Conservation (phyloP, 2,888 invertebrate species). For the Melieria omissa region DNA sequence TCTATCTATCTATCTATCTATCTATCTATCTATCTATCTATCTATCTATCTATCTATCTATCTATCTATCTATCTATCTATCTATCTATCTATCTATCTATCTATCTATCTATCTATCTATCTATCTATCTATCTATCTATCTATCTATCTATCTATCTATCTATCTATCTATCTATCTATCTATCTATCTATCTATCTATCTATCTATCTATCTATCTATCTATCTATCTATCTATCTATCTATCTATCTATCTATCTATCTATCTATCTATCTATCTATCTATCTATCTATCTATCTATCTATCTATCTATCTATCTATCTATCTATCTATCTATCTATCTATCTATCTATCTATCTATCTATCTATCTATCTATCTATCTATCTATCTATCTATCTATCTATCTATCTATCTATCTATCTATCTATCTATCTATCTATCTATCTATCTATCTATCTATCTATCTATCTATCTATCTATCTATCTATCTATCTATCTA, state of each 20-base stretch:
- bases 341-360: background rate
- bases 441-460: too few species aligned
- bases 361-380: too few species aligned
- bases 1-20: constrained; percentile 1
- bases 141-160: constrained; percentile 14
- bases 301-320: background rate
- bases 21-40: constrained; percentile 1
- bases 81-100: constrained; percentile 1
- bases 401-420: too few species aligned
- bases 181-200: constrained; percentile 1
- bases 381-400: too few species aligned
- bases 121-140: constrained; percentile 1
- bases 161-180: constrained; percentile 16
- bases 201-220: constrained; percentile 1
- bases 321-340: background rate
- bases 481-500: too few species aligned
- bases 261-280: background rate
- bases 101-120: constrained; percentile 1
- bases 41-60: constrained; percentile 1
- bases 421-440: too few species aligned
- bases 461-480: too few species aligned
- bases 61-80: constrained; percentile 1
- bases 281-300: background rate
- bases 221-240: background rate
- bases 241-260: background rate